These are phyloP conservation scores for Onychostruthus taczanowskii DNA, from an alignment of 2,113 vertebrate species.

Conservation along the genomic window DNA sequence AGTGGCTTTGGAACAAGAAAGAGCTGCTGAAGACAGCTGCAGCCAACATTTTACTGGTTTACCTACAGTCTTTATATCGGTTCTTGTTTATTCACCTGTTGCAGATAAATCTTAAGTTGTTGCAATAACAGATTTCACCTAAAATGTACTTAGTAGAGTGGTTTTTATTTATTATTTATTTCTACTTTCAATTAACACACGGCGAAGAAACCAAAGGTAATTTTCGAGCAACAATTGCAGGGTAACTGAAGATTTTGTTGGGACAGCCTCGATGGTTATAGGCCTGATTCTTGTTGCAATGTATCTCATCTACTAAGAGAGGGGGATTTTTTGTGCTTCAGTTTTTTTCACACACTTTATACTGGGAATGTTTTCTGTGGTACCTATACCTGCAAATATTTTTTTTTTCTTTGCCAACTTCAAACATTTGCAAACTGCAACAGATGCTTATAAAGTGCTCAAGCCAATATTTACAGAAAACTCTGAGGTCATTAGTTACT, in stretches of 20 bases:
- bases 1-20: neutral
- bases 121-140: neutral
- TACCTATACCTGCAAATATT: neutral
- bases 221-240: neutral
- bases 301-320: neutral
- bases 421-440: neutral
- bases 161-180: neutral
- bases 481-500: neutral
- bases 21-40: neutral
- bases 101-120: neutral
- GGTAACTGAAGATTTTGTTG: neutral
- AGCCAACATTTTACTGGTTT: neutral
- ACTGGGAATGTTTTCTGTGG: neutral
- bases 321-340: rapidly evolving
- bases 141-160: neutral
- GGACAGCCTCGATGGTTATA: neutral
- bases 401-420: neutral
- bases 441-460: neutral
- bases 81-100: neutral
- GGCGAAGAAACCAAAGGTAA: neutral
- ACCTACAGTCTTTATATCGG: neutral
- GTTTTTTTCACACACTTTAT: neutral
- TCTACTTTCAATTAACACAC: neutral
- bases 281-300: neutral
- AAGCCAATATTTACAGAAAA: neutral